Evolutionary conservation across 2,113 vertebrate species (phyloP), one percentile per base, ranked within the genome.

Genomic region (Trinectes maculatus): DNA sequence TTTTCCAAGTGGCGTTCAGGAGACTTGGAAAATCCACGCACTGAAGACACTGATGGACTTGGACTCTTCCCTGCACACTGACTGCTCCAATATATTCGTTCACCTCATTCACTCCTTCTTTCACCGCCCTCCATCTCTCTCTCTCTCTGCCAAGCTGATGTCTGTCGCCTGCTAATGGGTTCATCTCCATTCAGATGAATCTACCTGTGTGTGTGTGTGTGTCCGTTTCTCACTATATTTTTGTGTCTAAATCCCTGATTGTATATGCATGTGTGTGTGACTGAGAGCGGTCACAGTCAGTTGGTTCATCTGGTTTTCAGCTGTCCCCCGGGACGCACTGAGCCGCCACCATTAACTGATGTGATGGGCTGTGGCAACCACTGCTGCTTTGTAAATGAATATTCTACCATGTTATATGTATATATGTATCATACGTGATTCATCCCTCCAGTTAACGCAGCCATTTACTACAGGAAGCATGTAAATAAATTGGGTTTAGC

Each of bases 221-320:
- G 60, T 56, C 21, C 31, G 19, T 64, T 65, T 56, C 62, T 37
- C 5, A 0, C n/a, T n/a, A 8, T 19, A 13, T 70, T 47, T 71
- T 15, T 61, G 15, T 63, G 37, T 29, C 37, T 33, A 11, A 56
- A 57, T 52, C 37, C 66, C 34, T 2, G 1, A 4, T 51, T 42
- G 51, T 69, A 28, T 11, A 26, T 52, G 40, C n/a, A 10, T 12
- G 54, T 47, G 67, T 55, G 46, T 70, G 55, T 76, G 77, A 84
- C 47, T 84, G 84, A 85, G 84, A 76, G 83, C 73, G 73, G 84
- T 77, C 77, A 72, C 79, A 75, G 65, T 82, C 72, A 51, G 68
- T 74, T 47, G 77, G 46, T 82, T 83, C 79, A 77, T 88, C 80
- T 81, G 65, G 61, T 85, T 75, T 79, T 65, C 61, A 61, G 72